Conservation (phyloP, 2,113 vertebrate species). For the Barnardius zonarius region DNA sequence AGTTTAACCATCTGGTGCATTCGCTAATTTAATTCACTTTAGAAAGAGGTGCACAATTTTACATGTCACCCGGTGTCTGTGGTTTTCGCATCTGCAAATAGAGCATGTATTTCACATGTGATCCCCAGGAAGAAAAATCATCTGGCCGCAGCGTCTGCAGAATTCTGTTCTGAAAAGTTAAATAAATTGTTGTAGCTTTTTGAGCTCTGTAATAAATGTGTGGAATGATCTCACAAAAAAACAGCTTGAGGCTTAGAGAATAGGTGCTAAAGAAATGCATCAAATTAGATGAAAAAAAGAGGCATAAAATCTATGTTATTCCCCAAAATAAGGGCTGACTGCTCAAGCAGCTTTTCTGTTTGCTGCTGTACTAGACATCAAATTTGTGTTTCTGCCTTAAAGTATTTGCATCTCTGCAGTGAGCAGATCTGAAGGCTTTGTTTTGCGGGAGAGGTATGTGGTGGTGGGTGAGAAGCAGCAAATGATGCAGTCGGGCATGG, state of each 20-base stretch:
- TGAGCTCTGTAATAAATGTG: conserved; percentile 24
- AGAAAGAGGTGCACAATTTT: neutral
- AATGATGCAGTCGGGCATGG: neutral
- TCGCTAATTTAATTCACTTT: neutral
- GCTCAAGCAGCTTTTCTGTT: neutral
- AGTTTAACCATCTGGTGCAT: neutral
- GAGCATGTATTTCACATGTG: neutral
- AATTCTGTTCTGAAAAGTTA: conserved; percentile 17
- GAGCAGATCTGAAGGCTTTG: conserved; percentile 5
- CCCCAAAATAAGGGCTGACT: neutral
- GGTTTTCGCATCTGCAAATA: neutral
- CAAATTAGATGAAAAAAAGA: conserved; percentile 21
- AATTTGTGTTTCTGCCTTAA: neutral
- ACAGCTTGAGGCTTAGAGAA: neutral
- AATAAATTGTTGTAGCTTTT: neutral
- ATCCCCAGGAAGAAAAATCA: neutral
- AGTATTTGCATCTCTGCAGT: conserved; percentile 30
- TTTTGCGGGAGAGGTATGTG: neutral
- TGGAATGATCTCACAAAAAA: conserved; percentile 7
- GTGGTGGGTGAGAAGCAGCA: neutral
- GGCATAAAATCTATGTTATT: conserved; percentile 35
- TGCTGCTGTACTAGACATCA: conserved; percentile 13
- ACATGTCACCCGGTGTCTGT: neutral
- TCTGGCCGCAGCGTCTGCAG: neutral
- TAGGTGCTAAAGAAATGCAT: conserved; percentile 31